Percentiles rank a stretch among this genome's conserved stretches.
Conservation (phyloP, 2,888 invertebrate genomes). For the Mesochorus sp. region DNA sequence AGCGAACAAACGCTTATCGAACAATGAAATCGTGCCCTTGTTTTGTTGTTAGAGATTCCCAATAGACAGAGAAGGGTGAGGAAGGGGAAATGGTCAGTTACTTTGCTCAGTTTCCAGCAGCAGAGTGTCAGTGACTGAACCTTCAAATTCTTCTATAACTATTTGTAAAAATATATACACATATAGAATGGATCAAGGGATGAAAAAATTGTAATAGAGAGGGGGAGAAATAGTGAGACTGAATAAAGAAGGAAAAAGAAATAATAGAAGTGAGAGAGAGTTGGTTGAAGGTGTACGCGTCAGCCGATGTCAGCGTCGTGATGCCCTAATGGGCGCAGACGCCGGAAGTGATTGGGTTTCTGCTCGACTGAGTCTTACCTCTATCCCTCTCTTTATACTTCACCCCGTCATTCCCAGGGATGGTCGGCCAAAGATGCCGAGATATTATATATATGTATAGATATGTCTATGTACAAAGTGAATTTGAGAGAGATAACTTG, state of each 20-base stretch:
- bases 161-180: not conserved
- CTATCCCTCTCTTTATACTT: slow-evolving; percentile 44
- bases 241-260: slow-evolving; percentile 61
- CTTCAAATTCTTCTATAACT: not conserved
- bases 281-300: slow-evolving; percentile 74
- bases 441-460: slow-evolving; percentile 46
- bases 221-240: slow-evolving; percentile 49
- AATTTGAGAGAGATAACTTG: slow-evolving; percentile 37
- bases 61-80: slow-evolving; percentile 34
- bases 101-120: slow-evolving; percentile 24
- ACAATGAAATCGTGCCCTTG: slow-evolving; percentile 80
- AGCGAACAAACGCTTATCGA: slow-evolving; percentile 76
- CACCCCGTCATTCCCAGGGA: slow-evolving; percentile 73
- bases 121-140: slow-evolving; percentile 24
- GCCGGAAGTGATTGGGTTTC: slow-evolving; percentile 86
- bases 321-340: slow-evolving; percentile 84
- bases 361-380: slow-evolving; percentile 81
- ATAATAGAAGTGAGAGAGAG: slow-evolving; percentile 57
- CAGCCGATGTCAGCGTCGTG: slow-evolving; percentile 83
- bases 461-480: not conserved
- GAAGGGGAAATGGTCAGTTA: slow-evolving; percentile 53
- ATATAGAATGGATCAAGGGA: slow-evolving; percentile 58
- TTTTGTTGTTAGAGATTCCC: slow-evolving; percentile 70
- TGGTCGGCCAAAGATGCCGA: slow-evolving; percentile 65
- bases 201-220: slow-evolving; percentile 43